Evolutionary conservation across 2,113 vertebrate species (phyloP).

Genomic region (Anoura caudifer): DNA sequence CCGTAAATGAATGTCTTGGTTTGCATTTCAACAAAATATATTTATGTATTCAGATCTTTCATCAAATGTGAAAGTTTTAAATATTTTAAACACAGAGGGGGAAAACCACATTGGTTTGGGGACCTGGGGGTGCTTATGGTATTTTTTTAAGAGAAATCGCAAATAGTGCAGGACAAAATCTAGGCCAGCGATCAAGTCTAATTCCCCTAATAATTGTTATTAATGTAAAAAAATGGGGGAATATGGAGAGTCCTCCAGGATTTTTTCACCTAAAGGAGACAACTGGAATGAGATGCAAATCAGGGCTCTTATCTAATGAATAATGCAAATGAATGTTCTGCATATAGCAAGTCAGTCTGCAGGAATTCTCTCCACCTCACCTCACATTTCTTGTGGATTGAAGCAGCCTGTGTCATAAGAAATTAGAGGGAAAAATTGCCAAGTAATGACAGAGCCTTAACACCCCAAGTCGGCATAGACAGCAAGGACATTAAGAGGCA

Average conservation of each 20-base stretch:
- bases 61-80: conserved; percentile 57
- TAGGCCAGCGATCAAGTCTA: conserved; percentile 44
- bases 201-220: conserved; percentile 70
- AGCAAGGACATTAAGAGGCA: conserved; percentile 77
- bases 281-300: conserved; percentile 85
- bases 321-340: conserved; percentile 85
- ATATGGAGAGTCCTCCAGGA: conserved; percentile 61
- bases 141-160: conserved; percentile 37
- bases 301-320: conserved; percentile 85
- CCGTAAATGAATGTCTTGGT: conserved; percentile 70
- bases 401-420: conserved; percentile 83
- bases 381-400: conserved; percentile 82
- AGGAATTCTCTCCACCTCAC: conserved; percentile 83
- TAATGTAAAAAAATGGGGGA: conserved; percentile 73
- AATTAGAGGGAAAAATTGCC: conserved; percentile 81
- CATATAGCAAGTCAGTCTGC: conserved; percentile 77
- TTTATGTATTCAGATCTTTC: conserved; percentile 66
- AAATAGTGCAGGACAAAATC: conserved; percentile 62
- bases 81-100: conserved; percentile 65
- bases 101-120: conserved; percentile 14
- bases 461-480: conserved; percentile 74
- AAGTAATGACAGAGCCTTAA: conserved; percentile 79
- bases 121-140: background rate
- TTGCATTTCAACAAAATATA: conserved; percentile 73
- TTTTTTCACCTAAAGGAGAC: conserved; percentile 76